Evolutionary conservation across 2,113 vertebrate species (phyloP).

Genomic region (Spea bombifrons): DNA sequence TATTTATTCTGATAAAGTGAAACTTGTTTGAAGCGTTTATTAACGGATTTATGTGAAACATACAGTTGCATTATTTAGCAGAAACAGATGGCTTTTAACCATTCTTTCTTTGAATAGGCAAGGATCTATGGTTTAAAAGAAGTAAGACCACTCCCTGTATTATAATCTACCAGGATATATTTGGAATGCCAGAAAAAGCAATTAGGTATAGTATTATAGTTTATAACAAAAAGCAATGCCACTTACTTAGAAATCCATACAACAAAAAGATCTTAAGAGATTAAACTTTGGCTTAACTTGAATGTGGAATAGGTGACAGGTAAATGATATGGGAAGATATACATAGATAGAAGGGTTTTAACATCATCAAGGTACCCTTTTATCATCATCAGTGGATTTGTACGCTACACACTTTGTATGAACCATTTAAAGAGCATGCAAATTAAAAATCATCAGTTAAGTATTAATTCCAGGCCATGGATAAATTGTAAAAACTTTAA

Average conservation of each 20-base stretch:
- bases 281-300: background rate
- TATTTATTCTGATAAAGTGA: background rate
- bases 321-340: background rate
- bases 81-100: background rate
- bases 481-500: too few relatives aligned
- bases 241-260: background rate
- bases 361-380: too few relatives aligned
- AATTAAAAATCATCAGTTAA: too few relatives aligned
- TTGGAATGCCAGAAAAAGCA: constrained; percentile 3
- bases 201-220: background rate
- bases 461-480: too few relatives aligned
- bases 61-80: background rate
- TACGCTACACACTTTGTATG: too few relatives aligned
- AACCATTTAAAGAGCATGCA: too few relatives aligned
- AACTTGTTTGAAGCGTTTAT: background rate
- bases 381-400: too few relatives aligned
- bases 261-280: background rate
- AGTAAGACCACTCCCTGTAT: background rate
- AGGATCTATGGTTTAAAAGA: background rate
- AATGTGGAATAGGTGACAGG: background rate
- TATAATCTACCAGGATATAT: background rate
- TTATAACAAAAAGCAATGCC: constrained; percentile 2
- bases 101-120: background rate
- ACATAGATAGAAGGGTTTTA: background rate
- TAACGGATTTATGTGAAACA: background rate